Percentiles rank a stretch among this genome's conserved stretches.
These are phyloP conservation scores for Andrena trimmerana DNA, from an alignment of 2,888 invertebrate species.

Conservation along the genomic window DNA sequence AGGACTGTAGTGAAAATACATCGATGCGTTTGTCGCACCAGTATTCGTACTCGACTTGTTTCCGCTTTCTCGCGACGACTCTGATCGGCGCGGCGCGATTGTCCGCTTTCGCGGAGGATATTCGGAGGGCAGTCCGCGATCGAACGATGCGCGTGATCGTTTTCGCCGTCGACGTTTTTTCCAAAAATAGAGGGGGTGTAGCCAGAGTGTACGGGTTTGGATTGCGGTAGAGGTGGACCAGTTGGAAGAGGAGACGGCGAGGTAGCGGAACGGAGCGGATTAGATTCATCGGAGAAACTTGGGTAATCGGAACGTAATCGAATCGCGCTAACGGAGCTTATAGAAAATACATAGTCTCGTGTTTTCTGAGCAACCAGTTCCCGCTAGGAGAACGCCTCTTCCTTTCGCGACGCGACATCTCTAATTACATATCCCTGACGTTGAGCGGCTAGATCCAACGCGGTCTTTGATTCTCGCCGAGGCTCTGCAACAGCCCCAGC, in stretches of 20 bases:
- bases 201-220: background rate
- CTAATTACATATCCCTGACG: background rate
- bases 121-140: constrained; percentile 1
- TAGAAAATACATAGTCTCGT: constrained; percentile 61
- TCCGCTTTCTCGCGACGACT: constrained; percentile 58
- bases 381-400: constrained; percentile 8
- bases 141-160: constrained; percentile 1
- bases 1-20: constrained; percentile 85
- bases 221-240: background rate
- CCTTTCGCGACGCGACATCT: background rate
- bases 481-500: background rate
- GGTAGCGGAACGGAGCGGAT: background rate
- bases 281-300: background rate
- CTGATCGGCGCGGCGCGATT: constrained; percentile 11
- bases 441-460: constrained; percentile 7
- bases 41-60: constrained; percentile 68
- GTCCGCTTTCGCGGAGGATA: background rate
- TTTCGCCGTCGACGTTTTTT: constrained; percentile 1
- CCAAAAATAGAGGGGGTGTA: background rate
- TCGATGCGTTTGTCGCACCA: constrained; percentile 76
- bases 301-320: constrained; percentile 30
- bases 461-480: constrained; percentile 30
- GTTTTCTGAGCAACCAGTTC: constrained; percentile 53
- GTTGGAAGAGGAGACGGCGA: background rate
- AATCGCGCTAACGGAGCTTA: constrained; percentile 38